Evolutionary conservation across 2,797 vertebrate species (phyloP).

Genomic region (Pseudopleuronectes americanus): DNA sequence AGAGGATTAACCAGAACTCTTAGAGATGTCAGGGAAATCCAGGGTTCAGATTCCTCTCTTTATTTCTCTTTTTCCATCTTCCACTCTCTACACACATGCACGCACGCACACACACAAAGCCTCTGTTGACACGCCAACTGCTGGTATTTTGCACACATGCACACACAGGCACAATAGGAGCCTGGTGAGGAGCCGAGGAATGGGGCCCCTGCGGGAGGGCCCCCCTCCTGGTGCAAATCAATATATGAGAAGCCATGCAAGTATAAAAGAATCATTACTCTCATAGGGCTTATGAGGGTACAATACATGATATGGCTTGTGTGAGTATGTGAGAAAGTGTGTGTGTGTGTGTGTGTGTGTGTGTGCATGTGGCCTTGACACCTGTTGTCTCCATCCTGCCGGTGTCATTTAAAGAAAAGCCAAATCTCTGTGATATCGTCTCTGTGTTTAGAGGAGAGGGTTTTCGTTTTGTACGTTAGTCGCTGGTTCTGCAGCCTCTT

Average conservation of each 20-base stretch:
- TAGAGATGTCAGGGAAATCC: conserved; percentile 71
- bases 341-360: conserved; percentile 25
- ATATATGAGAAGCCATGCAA: conserved; percentile 85
- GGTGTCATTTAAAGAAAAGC: conserved; percentile 26
- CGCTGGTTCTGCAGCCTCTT: conserved; percentile 16
- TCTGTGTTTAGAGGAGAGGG: conserved; percentile 28
- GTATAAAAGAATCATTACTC: conserved; percentile 84
- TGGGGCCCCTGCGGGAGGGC: conserved; percentile 70
- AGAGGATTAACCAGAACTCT: conserved; percentile 37
- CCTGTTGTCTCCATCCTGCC: conserved; percentile 75
- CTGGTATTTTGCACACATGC: conserved; percentile 68
- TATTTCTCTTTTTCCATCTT: conserved; percentile 22
- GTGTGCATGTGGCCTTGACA: conserved; percentile 68
- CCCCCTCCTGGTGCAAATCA: conserved; percentile 78
- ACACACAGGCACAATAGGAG: conserved; percentile 69
- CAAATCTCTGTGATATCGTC: conserved; percentile 51
- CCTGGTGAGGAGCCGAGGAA: conserved; percentile 60
- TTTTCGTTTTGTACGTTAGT: conserved; percentile 27
- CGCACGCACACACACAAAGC: conserved; percentile 11
- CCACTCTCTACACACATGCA: background rate
- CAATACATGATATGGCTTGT: conserved; percentile 53
- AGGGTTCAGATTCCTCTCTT: conserved; percentile 46
- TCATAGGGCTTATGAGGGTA: conserved; percentile 67
- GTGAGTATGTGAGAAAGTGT: conserved; percentile 36
- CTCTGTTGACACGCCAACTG: background rate